These are phyloP conservation scores for Porites lobata DNA, from an alignment of 92 coral and sea anemone genomes.

Conservation along the genomic window DNA sequence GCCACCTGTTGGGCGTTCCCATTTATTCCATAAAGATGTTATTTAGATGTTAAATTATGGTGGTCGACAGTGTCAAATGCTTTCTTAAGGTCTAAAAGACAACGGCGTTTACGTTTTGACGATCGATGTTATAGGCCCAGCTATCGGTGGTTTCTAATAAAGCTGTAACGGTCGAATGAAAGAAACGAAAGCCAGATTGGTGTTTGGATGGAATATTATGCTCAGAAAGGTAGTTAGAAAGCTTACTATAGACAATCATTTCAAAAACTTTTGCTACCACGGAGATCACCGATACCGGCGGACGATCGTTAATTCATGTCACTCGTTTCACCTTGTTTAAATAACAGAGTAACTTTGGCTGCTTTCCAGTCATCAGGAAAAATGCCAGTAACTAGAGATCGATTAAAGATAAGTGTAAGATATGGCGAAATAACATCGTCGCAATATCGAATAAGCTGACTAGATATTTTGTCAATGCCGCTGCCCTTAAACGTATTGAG, in stretches of 20 bases:
- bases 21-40: no score
- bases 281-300: conserved; percentile 36
- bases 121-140: conserved; percentile 46
- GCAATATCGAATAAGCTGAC: conserved; percentile 62
- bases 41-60: no score
- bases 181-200: neutral
- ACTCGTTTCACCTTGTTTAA: conserved; percentile 21
- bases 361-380: conserved; percentile 50
- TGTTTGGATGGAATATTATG: neutral
- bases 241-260: conserved; percentile 25
- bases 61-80: neutral
- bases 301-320: conserved; percentile 14
- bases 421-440: conserved; percentile 49
- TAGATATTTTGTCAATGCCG: conserved; percentile 54
- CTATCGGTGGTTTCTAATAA: conserved; percentile 45
- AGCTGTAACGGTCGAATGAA: conserved; percentile 57
- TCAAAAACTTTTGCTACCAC: conserved; percentile 39
- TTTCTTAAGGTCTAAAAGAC: neutral
- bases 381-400: conserved; percentile 33
- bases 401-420: conserved; percentile 37
- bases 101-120: conserved; percentile 27
- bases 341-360: conserved; percentile 35
- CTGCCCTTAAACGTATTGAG: conserved; percentile 2
- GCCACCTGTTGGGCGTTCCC: no score
- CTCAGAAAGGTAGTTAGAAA: conserved; percentile 24